A percentile compares a stretch with the other conserved stretches of the same genome.
Evolutionary conservation across 2,113 vertebrate species (phyloP).

Genomic region (Spilogale gracilis): DNA sequence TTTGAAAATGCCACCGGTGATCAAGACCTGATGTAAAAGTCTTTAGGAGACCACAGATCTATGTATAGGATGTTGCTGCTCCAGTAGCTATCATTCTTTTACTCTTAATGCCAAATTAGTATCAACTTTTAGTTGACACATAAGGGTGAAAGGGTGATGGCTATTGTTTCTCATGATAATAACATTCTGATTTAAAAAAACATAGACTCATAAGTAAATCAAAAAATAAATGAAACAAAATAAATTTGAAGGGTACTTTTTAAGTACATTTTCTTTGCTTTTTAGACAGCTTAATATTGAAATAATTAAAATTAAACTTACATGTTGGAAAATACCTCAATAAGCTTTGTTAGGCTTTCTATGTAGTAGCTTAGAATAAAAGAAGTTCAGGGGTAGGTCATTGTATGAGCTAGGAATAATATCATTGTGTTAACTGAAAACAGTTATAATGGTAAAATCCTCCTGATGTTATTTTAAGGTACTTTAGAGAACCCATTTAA

Average conservation of each 20-base stretch:
- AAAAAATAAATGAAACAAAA: neutral
- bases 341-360: neutral
- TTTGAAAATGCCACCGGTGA: slow-evolving; percentile 87
- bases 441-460: neutral
- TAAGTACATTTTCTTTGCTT: neutral
- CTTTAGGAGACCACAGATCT: slow-evolving; percentile 67
- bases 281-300: neutral
- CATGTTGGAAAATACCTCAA: neutral
- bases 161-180: slow-evolving; percentile 6
- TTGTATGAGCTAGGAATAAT: neutral
- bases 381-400: neutral
- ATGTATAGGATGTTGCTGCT: slow-evolving; percentile 68
- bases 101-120: slow-evolving; percentile 75
- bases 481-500: neutral
- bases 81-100: slow-evolving; percentile 67
- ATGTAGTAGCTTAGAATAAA: neutral
- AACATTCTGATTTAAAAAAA: neutral
- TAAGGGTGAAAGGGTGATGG: neutral
- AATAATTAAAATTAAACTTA: neutral
- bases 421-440: neutral
- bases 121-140: slow-evolving; percentile 71
- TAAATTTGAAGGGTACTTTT: neutral
- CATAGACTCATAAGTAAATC: neutral
- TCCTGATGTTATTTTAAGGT: neutral
- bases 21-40: slow-evolving; percentile 74